Conservation (phyloP, 2,113 vertebrate genomes). For the Myiozetetes cayanensis region DNA sequence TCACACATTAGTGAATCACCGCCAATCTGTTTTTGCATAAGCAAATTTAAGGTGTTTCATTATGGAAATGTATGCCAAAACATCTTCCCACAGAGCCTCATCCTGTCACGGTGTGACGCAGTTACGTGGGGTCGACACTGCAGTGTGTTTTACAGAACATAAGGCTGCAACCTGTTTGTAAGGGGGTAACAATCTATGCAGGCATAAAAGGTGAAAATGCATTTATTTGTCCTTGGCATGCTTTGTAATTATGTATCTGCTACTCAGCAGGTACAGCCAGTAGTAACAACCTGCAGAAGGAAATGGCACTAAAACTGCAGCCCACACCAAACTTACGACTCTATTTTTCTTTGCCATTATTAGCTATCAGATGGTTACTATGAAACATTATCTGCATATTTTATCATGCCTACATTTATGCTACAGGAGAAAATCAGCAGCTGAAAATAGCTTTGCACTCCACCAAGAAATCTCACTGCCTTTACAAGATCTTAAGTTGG, state of each 20-base stretch:
- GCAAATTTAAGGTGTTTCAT: neutral
- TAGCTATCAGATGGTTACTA: slow-evolving; percentile 6
- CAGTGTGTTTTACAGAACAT: neutral
- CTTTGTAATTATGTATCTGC: neutral
- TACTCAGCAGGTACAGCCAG: neutral
- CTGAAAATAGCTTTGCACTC: neutral
- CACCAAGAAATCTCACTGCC: neutral
- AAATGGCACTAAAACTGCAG: neutral
- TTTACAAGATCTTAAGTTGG: neutral
- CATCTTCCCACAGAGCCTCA: neutral
- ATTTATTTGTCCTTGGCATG: neutral
- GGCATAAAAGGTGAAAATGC: neutral
- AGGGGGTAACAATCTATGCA: neutral
- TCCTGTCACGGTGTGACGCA: neutral
- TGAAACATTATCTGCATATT: neutral
- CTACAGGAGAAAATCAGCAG: neutral
- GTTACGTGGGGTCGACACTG: rapidly evolving
- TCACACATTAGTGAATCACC: neutral
- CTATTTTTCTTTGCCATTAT: neutral
- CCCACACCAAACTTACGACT: neutral
- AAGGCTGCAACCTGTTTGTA: neutral
- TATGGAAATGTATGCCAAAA: slow-evolving; percentile 5
- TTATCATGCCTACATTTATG: slow-evolving; percentile 6
- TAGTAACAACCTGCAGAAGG: neutral
- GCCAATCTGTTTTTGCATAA: neutral